phyloP scores from a whole-genome alignment of 2,797 vertebrate genomes.

The Clarias fuscus region DNA sequence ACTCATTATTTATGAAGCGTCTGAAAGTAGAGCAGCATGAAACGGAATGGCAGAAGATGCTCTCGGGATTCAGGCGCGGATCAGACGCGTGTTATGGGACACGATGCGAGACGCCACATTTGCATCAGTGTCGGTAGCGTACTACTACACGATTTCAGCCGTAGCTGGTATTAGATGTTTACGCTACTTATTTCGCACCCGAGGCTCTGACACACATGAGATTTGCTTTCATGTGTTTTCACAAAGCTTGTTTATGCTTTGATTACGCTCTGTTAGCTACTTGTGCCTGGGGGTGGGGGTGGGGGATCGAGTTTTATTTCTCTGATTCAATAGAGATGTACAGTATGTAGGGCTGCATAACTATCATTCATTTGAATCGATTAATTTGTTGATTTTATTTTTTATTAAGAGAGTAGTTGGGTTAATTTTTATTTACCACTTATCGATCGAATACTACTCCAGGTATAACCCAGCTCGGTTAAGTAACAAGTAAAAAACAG shows the following conservation, averaged over 20 bases:
- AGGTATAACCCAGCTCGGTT: no score
- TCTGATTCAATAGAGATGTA: background rate
- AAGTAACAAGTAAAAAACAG: background rate
- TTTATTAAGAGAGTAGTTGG: background rate
- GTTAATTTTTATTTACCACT: background rate
- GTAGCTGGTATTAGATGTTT: background rate
- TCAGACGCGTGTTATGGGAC: background rate
- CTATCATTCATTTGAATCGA: background rate
- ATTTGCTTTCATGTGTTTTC: background rate
- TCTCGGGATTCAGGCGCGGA: background rate
- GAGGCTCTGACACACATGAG: background rate
- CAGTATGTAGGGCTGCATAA: background rate
- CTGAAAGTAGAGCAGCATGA: slow-evolving; percentile 21
- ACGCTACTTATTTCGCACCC: background rate
- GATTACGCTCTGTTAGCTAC: background rate
- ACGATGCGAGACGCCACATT: background rate
- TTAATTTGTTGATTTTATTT: background rate
- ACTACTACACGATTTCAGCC: background rate
- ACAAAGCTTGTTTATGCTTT: background rate
- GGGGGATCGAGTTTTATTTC: background rate
- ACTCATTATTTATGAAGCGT: background rate
- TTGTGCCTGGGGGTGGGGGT: background rate
- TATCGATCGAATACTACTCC: background rate
- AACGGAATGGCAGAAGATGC: background rate
- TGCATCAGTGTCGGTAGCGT: background rate